Conservation (phyloP, 2,888 invertebrate genomes). For the Cephus pulcher region DNA sequence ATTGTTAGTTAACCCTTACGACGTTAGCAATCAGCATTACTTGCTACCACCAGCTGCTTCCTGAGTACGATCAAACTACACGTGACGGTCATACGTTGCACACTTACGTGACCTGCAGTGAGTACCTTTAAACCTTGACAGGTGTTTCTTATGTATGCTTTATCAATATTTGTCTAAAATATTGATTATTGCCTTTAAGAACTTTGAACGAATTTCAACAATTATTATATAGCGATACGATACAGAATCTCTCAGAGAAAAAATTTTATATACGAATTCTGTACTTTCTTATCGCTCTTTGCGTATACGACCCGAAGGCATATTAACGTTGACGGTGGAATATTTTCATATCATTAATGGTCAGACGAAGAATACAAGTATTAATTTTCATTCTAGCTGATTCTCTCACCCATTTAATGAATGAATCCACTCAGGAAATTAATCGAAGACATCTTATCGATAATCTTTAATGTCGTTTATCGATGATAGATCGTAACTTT, state of each 20-base stretch:
- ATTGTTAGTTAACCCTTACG: conserved; percentile 58
- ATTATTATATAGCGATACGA: not conserved
- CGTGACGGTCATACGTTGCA: conserved; percentile 38
- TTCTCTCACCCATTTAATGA: not conserved
- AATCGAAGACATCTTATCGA: not conserved
- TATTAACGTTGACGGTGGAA: not conserved
- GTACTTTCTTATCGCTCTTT: not conserved
- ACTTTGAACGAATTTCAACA: not conserved
- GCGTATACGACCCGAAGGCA: not conserved
- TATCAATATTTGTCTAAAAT: not conserved
- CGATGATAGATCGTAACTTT: not conserved
- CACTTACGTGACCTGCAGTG: not conserved
- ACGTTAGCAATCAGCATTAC: conserved; percentile 51
- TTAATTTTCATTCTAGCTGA: not conserved
- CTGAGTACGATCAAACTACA: conserved; percentile 38
- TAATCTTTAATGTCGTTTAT: not conserved
- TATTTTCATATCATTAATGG: not conserved
- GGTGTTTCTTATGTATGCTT: not conserved
- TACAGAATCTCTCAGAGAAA: not conserved
- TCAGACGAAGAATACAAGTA: not conserved
- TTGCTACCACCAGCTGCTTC: conserved; percentile 52
- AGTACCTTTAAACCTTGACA: not conserved
- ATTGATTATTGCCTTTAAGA: not conserved
- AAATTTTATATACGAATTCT: not conserved
- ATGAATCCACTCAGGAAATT: not conserved